These are phyloP conservation scores for Rhadina sibilatrix DNA, from an alignment of 2,113 vertebrate species.

Conservation along the genomic window DNA sequence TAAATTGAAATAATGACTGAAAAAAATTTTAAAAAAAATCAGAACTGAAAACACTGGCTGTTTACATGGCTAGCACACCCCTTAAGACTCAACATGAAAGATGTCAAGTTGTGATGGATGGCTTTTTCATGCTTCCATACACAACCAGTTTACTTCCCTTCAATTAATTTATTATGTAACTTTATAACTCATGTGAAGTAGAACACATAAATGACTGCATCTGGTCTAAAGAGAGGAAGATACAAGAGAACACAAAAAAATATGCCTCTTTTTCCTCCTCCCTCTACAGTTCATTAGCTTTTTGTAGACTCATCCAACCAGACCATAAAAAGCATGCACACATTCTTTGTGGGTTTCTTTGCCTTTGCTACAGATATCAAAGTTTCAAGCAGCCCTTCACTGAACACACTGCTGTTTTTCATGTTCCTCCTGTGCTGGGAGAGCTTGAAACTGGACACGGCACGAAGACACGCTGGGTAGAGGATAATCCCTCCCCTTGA, in stretches of 20 bases:
- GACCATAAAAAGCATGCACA: neutral
- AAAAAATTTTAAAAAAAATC: neutral
- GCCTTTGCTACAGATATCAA: neutral
- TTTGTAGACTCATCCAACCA: neutral
- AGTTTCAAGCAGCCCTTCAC: neutral
- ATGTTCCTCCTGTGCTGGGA: neutral
- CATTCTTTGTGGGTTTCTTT: neutral
- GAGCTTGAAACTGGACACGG: neutral
- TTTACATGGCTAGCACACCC: neutral
- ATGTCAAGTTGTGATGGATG: neutral
- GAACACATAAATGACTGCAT: neutral
- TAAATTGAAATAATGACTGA: neutral
- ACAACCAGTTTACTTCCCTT: neutral
- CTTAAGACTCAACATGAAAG: neutral
- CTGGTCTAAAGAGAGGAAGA: neutral
- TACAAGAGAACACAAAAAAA: neutral
- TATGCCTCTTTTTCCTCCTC: accelerated
- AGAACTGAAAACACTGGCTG: neutral
- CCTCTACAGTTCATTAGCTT: neutral
- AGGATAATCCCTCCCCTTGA: neutral
- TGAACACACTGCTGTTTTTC: neutral
- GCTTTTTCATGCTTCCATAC: neutral
- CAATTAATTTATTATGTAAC: neutral
- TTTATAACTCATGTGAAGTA: neutral
- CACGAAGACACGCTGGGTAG: accelerated